Evolutionary conservation across 2,888 invertebrate species (phyloP).

Genomic region (Ramazzottius varieornatus): DNA sequence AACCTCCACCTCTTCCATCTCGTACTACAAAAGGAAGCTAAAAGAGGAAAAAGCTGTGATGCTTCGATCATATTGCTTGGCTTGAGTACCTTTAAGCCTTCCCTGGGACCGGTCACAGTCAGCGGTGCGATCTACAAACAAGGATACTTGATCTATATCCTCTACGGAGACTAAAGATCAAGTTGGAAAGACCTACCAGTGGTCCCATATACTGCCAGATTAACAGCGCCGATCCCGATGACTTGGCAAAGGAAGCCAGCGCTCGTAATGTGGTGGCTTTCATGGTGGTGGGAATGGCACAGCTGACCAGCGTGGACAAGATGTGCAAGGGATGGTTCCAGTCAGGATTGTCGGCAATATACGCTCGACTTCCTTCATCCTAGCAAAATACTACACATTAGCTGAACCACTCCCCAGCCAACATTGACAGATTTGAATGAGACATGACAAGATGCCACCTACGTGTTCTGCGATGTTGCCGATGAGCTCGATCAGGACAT

Average conservation of each 20-base stretch:
- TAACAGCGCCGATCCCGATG: not conserved
- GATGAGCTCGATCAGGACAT: not conserved
- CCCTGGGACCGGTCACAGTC: not conserved
- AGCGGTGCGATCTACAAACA: not conserved
- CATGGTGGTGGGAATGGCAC: conserved; percentile 2
- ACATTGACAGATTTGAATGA: no score
- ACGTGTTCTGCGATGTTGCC: not conserved
- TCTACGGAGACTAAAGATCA: not conserved
- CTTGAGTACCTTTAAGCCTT: not conserved
- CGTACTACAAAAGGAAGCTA: not conserved
- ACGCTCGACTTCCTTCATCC: not conserved
- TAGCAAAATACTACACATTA: no score
- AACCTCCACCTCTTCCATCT: not conserved
- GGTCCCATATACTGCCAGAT: conserved; percentile 1
- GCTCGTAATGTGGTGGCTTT: not conserved
- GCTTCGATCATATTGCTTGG: not conserved
- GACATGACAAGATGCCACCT: no score
- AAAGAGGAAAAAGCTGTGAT: not conserved
- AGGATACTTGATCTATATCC: not conserved
- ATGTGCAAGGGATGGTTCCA: not conserved
- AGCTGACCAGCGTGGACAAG: not conserved
- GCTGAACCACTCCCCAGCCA: no score
- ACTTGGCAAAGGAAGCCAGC: not conserved
- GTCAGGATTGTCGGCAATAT: not conserved
- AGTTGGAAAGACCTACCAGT: no score